phyloP scores from a whole-genome alignment of 30 jellyfish, hydroid and myxozoan species.

The Turritopsis rubra region DNA sequence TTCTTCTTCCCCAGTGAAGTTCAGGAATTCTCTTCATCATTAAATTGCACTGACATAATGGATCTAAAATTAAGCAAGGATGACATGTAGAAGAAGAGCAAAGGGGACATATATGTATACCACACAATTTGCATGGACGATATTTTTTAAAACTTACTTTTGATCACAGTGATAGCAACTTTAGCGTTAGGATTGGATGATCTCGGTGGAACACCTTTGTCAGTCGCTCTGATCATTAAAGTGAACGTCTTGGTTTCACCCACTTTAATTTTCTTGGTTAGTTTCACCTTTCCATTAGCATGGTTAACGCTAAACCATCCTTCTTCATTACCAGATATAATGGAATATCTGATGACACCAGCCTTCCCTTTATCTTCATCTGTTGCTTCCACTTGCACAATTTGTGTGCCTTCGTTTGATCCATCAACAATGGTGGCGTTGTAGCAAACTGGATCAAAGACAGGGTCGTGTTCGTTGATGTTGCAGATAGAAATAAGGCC shows the following conservation, averaged over 20 bases:
- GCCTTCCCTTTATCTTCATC: conserved; percentile 55
- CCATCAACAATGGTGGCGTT: background rate
- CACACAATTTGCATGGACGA: no score
- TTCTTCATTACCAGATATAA: conserved; percentile 45
- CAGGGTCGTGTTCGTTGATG: conserved; percentile 14
- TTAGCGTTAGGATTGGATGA: conserved; percentile 2
- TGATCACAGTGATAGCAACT: background rate
- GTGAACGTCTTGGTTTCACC: conserved; percentile 7
- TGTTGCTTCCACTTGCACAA: conserved; percentile 31
- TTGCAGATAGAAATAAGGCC: background rate
- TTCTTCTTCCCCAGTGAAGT: background rate
- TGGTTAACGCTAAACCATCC: conserved; percentile 38
- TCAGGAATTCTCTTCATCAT: background rate
- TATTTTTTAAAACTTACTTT: conserved; percentile 1
- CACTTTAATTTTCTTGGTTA: background rate
- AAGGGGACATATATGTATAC: background rate
- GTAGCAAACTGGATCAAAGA: background rate
- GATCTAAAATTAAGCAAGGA: background rate
- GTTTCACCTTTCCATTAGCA: background rate
- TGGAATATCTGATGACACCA: conserved; percentile 47
- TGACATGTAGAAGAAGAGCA: background rate
- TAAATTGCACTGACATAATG: background rate
- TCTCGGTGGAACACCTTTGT: conserved; percentile 48
- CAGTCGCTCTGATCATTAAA: conserved; percentile 47
- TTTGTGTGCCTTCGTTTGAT: conserved; percentile 21